Percentiles rank a stretch among this genome's conserved stretches.
phyloP scores from a whole-genome alignment of 2,797 vertebrate genomes.

The Linurgus olivaceus region DNA sequence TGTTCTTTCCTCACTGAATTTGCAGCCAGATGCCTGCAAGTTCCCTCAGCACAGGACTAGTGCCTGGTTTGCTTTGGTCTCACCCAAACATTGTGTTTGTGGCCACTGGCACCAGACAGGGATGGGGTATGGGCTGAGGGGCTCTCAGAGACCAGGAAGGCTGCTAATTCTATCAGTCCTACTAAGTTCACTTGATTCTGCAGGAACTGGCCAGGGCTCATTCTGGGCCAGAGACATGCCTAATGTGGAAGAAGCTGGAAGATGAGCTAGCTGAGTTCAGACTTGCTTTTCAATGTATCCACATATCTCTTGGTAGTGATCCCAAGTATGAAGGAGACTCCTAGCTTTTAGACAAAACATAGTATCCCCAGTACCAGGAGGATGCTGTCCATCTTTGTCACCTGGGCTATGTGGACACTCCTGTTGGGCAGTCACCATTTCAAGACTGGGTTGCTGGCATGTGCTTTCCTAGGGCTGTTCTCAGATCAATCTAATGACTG shows the following conservation, averaged over 20 bases:
- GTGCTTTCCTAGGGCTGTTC: background rate
- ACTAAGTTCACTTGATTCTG: background rate
- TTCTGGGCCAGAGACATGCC: background rate
- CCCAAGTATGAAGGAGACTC: background rate
- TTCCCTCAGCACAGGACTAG: background rate
- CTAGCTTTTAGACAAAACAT: background rate
- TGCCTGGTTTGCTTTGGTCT: background rate
- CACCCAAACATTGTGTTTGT: background rate
- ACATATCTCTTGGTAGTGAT: background rate
- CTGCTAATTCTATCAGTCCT: background rate
- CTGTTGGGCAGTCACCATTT: background rate
- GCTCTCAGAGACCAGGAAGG: background rate
- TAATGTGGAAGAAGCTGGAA: background rate
- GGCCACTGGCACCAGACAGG: background rate
- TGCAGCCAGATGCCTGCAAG: background rate
- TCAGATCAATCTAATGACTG: background rate
- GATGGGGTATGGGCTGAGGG: background rate
- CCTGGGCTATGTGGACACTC: background rate
- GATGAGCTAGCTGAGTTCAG: background rate
- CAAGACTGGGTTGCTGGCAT: background rate
- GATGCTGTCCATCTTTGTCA: background rate
- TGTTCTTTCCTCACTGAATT: background rate
- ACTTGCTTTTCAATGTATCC: background rate
- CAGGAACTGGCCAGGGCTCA: background rate
- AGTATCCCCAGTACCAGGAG: background rate